Evolutionary conservation across 2,888 invertebrate species (phyloP).

Genomic region (Hymenopus coronatus): DNA sequence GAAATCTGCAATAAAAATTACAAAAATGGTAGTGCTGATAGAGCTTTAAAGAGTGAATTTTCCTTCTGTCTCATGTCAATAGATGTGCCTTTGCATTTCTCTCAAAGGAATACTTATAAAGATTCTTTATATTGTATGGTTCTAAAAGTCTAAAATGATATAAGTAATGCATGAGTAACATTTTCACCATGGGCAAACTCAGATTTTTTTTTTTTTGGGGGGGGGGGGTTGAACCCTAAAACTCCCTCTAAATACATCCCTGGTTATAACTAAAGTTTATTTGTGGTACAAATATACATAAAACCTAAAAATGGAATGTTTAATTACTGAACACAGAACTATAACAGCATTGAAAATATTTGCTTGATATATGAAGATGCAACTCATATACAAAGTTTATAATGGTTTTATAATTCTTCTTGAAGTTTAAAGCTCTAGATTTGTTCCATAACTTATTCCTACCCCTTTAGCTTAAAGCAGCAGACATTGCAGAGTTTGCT

Average conservation of each 20-base stretch:
- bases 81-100: not conserved
- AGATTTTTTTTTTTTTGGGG: no score
- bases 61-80: no score
- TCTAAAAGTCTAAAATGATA: not conserved
- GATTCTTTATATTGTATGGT: not conserved
- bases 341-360: not conserved
- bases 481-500: no score
- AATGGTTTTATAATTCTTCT: not conserved
- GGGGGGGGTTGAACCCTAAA: no score
- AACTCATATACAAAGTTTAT: not conserved
- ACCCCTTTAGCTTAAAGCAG: no score
- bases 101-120: no score
- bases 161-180: not conserved
- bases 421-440: not conserved
- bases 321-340: not conserved
- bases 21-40: no score
- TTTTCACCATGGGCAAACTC: no score
- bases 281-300: not conserved
- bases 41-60: no score
- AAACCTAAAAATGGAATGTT: not conserved
- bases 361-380: not conserved
- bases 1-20: not conserved
- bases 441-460: no score
- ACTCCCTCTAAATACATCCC: no score
- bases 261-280: not conserved